phyloP scores from a whole-genome alignment of 2,113 vertebrate species.

The Aphyosemion australe region DNA sequence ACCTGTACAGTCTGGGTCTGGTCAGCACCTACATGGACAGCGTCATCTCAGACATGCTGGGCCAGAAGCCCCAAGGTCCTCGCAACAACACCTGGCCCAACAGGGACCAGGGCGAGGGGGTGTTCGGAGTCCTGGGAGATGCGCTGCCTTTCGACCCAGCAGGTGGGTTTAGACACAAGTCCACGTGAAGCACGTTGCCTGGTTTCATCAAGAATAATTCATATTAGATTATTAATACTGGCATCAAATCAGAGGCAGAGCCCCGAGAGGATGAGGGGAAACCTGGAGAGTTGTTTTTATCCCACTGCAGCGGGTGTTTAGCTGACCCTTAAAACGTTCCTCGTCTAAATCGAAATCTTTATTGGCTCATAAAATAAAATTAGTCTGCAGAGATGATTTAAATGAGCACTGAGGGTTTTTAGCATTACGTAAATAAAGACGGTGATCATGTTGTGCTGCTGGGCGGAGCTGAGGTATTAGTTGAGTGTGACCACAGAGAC shows the following conservation, averaged over 20 bases:
- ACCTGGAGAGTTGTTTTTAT: neutral
- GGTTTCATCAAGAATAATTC: too few species aligned
- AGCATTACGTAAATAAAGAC: neutral
- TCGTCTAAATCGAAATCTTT: slow-evolving; percentile 28
- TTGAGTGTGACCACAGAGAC: too few species aligned
- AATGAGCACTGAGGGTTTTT: neutral
- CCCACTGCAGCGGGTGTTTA: too few species aligned
- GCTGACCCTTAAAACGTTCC: slow-evolving; percentile 12
- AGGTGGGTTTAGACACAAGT: slow-evolving; percentile 75
- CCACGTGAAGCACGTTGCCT: too few species aligned
- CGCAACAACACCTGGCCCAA: slow-evolving; percentile 99
- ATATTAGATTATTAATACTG: too few species aligned
- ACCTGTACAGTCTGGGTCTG: slow-evolving; percentile 95
- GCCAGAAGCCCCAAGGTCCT: slow-evolving; percentile 94
- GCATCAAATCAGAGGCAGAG: too few species aligned
- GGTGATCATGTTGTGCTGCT: too few species aligned
- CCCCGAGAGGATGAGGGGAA: neutral
- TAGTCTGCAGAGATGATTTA: slow-evolving; percentile 5
- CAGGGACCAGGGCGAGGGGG: slow-evolving; percentile 93
- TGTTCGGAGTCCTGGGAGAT: slow-evolving; percentile 93
- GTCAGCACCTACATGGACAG: slow-evolving; percentile 99
- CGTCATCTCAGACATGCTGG: slow-evolving; percentile 95
- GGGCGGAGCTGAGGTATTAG: too few species aligned
- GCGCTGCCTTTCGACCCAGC: slow-evolving; percentile 96
- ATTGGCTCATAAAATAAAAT: slow-evolving; percentile 28